These are phyloP conservation scores for Papilio dardanus DNA, from an alignment of 1,140 invertebrate genomes.

Conservation along the genomic window DNA sequence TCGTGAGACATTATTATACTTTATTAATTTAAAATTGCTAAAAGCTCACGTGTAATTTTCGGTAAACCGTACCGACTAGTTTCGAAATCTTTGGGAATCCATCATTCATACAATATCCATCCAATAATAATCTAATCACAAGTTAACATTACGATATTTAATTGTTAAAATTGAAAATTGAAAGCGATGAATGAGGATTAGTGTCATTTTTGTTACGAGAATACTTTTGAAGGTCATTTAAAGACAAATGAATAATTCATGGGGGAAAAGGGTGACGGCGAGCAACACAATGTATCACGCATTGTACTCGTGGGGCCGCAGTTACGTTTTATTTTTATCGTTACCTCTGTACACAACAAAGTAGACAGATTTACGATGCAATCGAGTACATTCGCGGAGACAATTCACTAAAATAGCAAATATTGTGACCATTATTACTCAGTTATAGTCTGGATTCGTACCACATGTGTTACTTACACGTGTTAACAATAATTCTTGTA, in stretches of 20 bases:
- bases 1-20: too few relatives aligned
- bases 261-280: background rate
- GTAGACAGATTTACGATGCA: constrained; percentile 44
- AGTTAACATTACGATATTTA: too few relatives aligned
- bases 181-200: too few relatives aligned
- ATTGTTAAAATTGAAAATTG: too few relatives aligned
- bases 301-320: constrained; percentile 18
- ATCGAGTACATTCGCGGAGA: constrained; percentile 40
- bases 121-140: too few relatives aligned
- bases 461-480: constrained; percentile 36
- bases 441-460: constrained; percentile 38
- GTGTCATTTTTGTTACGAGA: too few relatives aligned
- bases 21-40: too few relatives aligned
- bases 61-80: too few relatives aligned
- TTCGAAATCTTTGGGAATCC: too few relatives aligned
- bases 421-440: constrained; percentile 46
- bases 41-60: too few relatives aligned
- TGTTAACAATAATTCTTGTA: constrained; percentile 10
- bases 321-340: constrained; percentile 40
- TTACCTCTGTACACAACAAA: constrained; percentile 39
- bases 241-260: background rate
- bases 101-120: too few relatives aligned
- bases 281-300: constrained; percentile 29
- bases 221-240: too few relatives aligned
- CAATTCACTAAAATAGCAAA: constrained; percentile 48